Conservation (phyloP, 1,140 invertebrate species). For the Saccostrea echinata region DNA sequence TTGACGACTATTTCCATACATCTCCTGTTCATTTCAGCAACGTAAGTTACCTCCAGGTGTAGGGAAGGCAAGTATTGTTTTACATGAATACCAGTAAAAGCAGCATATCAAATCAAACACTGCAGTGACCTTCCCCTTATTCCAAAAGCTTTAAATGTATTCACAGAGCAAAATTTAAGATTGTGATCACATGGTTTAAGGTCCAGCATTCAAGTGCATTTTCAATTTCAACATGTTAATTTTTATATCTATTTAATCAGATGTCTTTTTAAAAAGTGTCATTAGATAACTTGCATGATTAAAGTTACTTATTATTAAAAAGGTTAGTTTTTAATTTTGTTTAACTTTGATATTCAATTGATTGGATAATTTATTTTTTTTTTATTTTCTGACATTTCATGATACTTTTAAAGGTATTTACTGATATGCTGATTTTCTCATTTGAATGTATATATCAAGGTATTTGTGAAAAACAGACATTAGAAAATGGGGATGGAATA, state of each 20-base stretch:
- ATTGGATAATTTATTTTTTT: background rate
- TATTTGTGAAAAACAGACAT: background rate
- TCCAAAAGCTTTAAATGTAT: background rate
- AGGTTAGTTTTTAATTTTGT: background rate
- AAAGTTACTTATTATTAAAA: background rate
- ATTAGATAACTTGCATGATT: background rate
- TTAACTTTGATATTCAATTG: background rate
- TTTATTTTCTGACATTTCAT: background rate
- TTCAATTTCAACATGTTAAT: background rate
- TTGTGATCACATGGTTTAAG: background rate
- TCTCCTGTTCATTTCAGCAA: conserved; percentile 42
- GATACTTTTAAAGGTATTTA: background rate
- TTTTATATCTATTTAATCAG: background rate
- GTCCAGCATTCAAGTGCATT: background rate
- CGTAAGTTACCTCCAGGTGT: background rate
- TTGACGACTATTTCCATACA: background rate
- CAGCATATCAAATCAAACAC: conserved; percentile 15
- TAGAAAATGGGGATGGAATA: conserved; percentile 4
- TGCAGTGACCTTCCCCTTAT: background rate
- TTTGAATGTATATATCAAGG: conserved; percentile 32
- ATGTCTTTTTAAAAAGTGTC: background rate
- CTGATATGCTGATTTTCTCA: conserved; percentile 42
- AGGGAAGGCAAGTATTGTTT: conserved; percentile 13
- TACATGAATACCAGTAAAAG: conserved; percentile 28
- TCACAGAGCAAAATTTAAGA: background rate